Evolutionary conservation across 2,113 vertebrate species (phyloP).

Genomic region (Pteruthius melanotis): DNA sequence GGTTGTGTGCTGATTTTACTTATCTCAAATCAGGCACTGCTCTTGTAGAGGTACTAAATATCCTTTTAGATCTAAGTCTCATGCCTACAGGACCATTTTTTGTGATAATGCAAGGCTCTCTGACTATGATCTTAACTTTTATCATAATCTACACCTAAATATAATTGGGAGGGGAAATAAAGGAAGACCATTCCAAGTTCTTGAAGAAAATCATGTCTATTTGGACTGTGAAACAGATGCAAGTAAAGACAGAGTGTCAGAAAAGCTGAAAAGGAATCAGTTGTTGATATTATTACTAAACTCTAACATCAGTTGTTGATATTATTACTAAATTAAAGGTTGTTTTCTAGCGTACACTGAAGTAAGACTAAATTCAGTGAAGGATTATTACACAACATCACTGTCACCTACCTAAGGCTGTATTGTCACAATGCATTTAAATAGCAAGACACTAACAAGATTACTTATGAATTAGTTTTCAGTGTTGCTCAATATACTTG

Average conservation of each 20-base stretch:
- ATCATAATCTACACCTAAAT: neutral
- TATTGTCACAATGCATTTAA: neutral
- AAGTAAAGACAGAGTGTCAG: neutral
- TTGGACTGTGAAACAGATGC: neutral
- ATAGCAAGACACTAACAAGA: neutral
- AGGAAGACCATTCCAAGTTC: neutral
- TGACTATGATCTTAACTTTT: neutral
- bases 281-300: neutral
- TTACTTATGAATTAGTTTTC: neutral
- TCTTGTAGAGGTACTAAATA: neutral
- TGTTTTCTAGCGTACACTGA: neutral
- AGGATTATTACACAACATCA: neutral
- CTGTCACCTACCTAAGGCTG: neutral
- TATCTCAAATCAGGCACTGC: neutral
- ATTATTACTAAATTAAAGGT: neutral
- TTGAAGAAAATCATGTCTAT: neutral
- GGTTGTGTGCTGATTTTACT: neutral
- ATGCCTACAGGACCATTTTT: neutral
- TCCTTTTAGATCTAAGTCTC: neutral
- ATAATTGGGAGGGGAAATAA: neutral
- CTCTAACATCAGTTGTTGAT: neutral
- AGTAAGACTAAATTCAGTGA: neutral
- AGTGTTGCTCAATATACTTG: neutral
- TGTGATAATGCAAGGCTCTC: fast-evolving
- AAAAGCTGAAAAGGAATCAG: neutral